Evolutionary conservation across 2,888 invertebrate genomes (phyloP), one percentile per base, ranked within the genome.

Genomic region (Agonopterix arenella): DNA sequence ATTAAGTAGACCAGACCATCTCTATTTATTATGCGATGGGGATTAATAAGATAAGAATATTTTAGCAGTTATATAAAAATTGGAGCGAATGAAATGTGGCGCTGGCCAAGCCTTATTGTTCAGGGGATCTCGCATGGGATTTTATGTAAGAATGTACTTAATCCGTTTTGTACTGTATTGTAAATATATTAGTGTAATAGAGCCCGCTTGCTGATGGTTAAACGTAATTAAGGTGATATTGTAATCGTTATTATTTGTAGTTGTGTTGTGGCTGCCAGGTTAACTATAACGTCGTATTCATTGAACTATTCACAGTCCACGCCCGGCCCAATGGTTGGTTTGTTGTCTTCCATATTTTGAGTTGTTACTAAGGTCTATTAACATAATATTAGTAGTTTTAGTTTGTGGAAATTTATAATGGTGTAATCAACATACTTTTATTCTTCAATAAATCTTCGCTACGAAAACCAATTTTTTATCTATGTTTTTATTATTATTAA

Each of bases 21-120:
- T n/a, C 40, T 40, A 40, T 40, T 40, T n/a, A 9, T 40, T 40
- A 40, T n/a, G 10, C n/a, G n/a, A 40, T 40, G 40, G 10, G n/a
- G 10, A 40, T 40, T 9, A n/a, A 40, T 40, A n/a, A 3, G 40
- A 40, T 40, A 40, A 40, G n/a, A 28, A 4, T 40, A n/a, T n/a
- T 40, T 40, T 40, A 40, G 40, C 40, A 40, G 3, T n/a, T 8
- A 8, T 43, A 8, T 43, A 11, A 43, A 16, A 11, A 46, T 37
- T 54, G 64, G 64, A 65, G 61, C 65, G 70, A 55, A 58, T 62
- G 71, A 61, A 60, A 67, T 63, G 68, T 74, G 77, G 78, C 78
- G 65, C 63, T 63, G 65, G 77, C 76, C 80, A 73, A 68, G 80
- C 79, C 80, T 80, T 80, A 79, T 67, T 71, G 67, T 73, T 68